phyloP scores from a whole-genome alignment of 2,797 vertebrate genomes.

The Rhinophrynus dorsalis region DNA sequence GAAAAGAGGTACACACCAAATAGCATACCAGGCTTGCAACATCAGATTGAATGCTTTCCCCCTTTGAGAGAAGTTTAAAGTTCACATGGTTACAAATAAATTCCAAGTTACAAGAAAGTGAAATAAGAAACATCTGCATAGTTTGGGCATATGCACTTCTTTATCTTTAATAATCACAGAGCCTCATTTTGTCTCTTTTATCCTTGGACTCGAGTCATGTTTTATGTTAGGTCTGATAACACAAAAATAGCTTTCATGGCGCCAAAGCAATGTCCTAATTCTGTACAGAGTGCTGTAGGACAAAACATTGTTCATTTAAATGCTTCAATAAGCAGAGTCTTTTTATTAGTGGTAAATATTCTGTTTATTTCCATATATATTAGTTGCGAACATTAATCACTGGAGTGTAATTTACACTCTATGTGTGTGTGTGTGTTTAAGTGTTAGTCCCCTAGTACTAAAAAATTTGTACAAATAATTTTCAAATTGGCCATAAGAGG shows the following conservation, averaged over 20 bases:
- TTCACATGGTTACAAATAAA: slow-evolving; percentile 51
- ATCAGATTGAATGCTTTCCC: slow-evolving; percentile 43
- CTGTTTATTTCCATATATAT: no score
- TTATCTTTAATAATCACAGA: slow-evolving; percentile 27
- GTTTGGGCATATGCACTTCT: slow-evolving; percentile 32
- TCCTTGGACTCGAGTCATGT: slow-evolving; percentile 1
- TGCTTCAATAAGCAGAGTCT: no score
- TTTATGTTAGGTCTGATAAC: slow-evolving; percentile 27
- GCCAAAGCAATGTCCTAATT: slow-evolving; percentile 2
- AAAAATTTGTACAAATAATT: no score
- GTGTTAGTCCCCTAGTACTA: no score
- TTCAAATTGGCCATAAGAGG: no score
- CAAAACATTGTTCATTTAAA: no score
- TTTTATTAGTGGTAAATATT: no score
- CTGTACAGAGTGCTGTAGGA: not conserved
- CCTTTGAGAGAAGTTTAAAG: slow-evolving; percentile 54
- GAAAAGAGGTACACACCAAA: not conserved
- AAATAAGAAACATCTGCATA: slow-evolving; percentile 55
- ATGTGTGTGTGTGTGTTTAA: no score
- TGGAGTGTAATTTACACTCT: no score
- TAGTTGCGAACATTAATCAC: no score
- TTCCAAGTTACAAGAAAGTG: slow-evolving; percentile 49
- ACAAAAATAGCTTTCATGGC: slow-evolving; percentile 4
- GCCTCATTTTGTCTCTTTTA: slow-evolving; percentile 2
- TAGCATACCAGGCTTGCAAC: slow-evolving; percentile 43